Conservation (phyloP, 2,113 vertebrate species). For the Loxodonta africana region DNA sequence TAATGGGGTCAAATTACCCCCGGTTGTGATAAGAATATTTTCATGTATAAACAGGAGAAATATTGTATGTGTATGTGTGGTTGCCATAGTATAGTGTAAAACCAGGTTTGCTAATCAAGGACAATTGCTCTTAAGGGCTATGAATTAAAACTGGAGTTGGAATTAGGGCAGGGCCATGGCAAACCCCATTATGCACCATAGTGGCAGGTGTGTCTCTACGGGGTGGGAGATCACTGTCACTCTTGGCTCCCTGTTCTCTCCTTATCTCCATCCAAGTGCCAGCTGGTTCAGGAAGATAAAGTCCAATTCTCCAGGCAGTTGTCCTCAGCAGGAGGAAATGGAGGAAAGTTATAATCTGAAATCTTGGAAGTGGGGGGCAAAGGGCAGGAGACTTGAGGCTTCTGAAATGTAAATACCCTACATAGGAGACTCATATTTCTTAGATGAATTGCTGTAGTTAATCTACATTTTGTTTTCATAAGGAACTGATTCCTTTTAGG, state of each 20-base stretch:
- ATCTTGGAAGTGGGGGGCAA: background rate
- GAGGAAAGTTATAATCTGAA: background rate
- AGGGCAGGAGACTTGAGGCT: background rate
- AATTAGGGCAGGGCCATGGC: background rate
- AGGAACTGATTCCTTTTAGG: background rate
- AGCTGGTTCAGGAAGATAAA: background rate
- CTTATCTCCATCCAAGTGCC: slow-evolving; percentile 17
- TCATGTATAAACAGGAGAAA: slow-evolving; percentile 26
- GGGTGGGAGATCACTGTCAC: slow-evolving; percentile 47
- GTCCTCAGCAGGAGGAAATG: slow-evolving; percentile 53
- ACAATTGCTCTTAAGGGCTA: background rate
- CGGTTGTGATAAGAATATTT: background rate
- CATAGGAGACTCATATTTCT: background rate
- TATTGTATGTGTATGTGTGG: background rate
- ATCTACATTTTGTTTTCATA: background rate
- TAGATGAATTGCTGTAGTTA: background rate
- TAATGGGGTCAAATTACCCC: background rate
- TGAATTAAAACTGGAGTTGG: slow-evolving; percentile 25
- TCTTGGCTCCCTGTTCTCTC: background rate
- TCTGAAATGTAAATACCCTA: background rate
- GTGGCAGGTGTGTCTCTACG: slow-evolving; percentile 71
- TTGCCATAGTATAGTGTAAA: background rate
- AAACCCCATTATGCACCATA: background rate
- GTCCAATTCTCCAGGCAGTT: background rate
- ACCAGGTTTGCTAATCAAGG: background rate